phyloP scores from a whole-genome alignment of 2,888 invertebrate species.

The Euclidia mi region DNA sequence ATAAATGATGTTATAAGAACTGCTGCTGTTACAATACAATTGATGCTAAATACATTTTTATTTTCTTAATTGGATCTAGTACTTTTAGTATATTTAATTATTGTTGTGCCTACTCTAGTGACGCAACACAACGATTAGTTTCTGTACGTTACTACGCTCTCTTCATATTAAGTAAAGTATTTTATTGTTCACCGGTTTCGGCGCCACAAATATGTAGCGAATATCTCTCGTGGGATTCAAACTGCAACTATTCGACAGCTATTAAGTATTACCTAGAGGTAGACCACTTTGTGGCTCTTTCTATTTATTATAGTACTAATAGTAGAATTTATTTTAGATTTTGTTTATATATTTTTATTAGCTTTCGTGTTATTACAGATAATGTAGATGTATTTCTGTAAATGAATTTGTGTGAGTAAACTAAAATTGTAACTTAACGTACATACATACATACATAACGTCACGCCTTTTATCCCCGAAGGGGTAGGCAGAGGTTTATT shows the following conservation, averaged over 20 bases:
- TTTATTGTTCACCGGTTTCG: conserved; percentile 19
- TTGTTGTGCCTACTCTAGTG: not conserved
- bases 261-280: conserved; percentile 46
- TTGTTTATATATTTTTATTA: conserved; percentile 18
- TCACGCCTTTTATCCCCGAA: no score
- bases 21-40: no score
- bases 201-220: conserved; percentile 28
- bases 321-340: conserved; percentile 27
- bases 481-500: no score
- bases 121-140: not conserved
- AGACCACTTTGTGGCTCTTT: conserved; percentile 24
- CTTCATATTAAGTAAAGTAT: not conserved
- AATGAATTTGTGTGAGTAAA: no score
- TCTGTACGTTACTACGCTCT: not conserved
- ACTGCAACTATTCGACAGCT: conserved; percentile 27
- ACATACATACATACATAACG: no score
- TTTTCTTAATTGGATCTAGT: no score
- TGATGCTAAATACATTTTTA: no score
- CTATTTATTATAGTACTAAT: conserved; percentile 32
- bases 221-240: not conserved
- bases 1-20: no score
- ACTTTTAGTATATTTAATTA: no score
- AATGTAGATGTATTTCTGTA: no score
- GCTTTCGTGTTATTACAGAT: no score
- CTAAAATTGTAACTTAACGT: no score